These are phyloP conservation scores for Hydrozoanthus tunicans DNA, from an alignment of 64 coral and sea anemone genomes.

Conservation along the genomic window DNA sequence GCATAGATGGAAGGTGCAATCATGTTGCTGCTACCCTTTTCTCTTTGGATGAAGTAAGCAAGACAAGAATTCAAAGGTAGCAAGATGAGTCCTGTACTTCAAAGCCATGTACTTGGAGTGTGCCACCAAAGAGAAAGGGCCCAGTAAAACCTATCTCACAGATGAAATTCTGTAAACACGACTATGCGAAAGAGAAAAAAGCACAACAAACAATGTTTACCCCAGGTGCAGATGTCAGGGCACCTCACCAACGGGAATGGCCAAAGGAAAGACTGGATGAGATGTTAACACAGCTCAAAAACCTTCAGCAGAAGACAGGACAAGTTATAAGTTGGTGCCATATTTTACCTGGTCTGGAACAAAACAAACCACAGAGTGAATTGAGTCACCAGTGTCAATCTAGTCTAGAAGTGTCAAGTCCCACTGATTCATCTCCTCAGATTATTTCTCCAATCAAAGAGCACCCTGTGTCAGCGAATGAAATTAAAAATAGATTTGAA, in stretches of 20 bases:
- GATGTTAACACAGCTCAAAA: slow-evolving; percentile 43
- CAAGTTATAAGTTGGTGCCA: slow-evolving; percentile 46
- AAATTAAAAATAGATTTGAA: slow-evolving; percentile 33
- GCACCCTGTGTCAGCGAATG: slow-evolving; percentile 35
- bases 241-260: slow-evolving; percentile 8
- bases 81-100: slow-evolving; percentile 34
- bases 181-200: slow-evolving; percentile 52
- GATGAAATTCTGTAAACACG: slow-evolving; percentile 32
- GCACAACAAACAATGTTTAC: slow-evolving; percentile 30
- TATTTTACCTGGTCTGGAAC: slow-evolving; percentile 29
- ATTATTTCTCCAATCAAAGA: slow-evolving; percentile 52
- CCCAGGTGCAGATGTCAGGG: slow-evolving; percentile 39
- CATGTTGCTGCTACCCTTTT: slow-evolving; percentile 51
- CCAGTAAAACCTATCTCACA: slow-evolving; percentile 34
- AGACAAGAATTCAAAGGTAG: slow-evolving; percentile 10
- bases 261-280: slow-evolving; percentile 16
- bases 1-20: slow-evolving; percentile 42
- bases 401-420: slow-evolving; percentile 17
- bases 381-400: slow-evolving; percentile 9
- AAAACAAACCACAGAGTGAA: slow-evolving; percentile 6
- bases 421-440: slow-evolving; percentile 4
- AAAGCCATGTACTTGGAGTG: slow-evolving; percentile 51
- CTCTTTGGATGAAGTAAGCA: slow-evolving; percentile 35
- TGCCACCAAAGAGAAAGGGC: slow-evolving; percentile 31
- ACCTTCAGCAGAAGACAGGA: slow-evolving; percentile 47